Evolutionary conservation across 2,113 vertebrate genomes (phyloP), one percentile per base, ranked within the genome.

Genomic region (Scortum barcoo): DNA sequence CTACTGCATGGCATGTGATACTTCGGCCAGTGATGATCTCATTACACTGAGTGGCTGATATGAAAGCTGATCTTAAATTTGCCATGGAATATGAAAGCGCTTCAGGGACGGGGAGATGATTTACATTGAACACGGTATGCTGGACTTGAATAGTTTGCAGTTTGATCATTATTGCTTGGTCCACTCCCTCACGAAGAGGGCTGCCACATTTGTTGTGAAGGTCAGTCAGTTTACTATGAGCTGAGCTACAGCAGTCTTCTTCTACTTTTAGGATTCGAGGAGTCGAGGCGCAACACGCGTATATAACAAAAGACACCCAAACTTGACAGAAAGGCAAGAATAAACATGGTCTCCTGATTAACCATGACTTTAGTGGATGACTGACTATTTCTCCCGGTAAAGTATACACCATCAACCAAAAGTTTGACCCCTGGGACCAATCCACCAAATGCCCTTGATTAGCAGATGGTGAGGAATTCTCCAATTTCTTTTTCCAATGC

Each of bases 41-140:
- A 78, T 63, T 82, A 76, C 68, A 83, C 30, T 81, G 72, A 90
- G 70, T 51, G 60, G 70, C 77, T 57, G 24, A 63, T 68, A 57
- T 78, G 86, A 89, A 93, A 94, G 57, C 67, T 67, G 89, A 93
- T 91, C 83, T 86, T 61, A 69, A 81, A 50, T 85, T 72, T 81
- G 44, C 82, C 76, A 67, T 44, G 72, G 51, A 77, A 61, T 61
- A 82, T 78, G 80, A 74, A 70, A 73, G 53, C 61, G 26, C 72
- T 82, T 26, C 54, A 51, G 46, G 60, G 44, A 77, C 54, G 4
- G 50, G 19, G 57, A 38, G 48, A 77, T 80, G 4, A 46, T 68
- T 91, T 81, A 78, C 42, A 65, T 73, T 69, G 40, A 69, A 72
- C 50, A 36, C 22, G 6, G 44, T 50, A 11, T 62, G 48, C 42